phyloP scores from a whole-genome alignment of 1,140 invertebrate genomes.

The Ptiloglossa arizonensis region DNA sequence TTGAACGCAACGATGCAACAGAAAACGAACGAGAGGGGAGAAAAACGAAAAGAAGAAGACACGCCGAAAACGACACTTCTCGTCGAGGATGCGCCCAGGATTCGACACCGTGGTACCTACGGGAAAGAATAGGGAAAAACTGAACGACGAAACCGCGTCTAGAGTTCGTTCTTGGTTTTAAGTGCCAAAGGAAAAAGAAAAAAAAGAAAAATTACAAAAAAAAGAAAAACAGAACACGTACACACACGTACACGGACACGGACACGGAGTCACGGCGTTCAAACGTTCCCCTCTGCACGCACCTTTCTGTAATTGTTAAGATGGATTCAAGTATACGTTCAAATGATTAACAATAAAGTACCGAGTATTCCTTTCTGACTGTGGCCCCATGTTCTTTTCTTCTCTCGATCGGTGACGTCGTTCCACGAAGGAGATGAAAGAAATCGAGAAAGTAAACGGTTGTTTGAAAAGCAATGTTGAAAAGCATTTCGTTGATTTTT shows the following conservation, averaged over 20 bases:
- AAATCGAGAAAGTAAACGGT: no score
- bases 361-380: constrained; percentile 52
- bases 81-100: not conserved
- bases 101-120: no score
- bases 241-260: no score
- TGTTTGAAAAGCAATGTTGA: no score
- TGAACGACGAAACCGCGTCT: not conserved
- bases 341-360: constrained; percentile 54
- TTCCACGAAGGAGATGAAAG: no score
- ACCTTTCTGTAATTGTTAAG: constrained; percentile 51
- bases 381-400: not conserved
- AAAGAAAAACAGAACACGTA: no score
- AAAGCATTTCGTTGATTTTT: no score
- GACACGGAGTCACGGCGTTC: constrained; percentile 37
- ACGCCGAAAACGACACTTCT: no score
- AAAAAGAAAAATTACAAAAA: no score
- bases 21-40: no score
- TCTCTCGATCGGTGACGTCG: no score
- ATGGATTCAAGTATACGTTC: constrained; percentile 52
- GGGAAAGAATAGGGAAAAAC: not conserved
- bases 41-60: not conserved
- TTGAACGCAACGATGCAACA: constrained; percentile 46
- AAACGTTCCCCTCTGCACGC: constrained; percentile 50
- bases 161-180: constrained; percentile 33
- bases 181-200: no score